Evolutionary conservation across 2,113 vertebrate species (phyloP).

Genomic region (Epinephelus fuscoguttatus): DNA sequence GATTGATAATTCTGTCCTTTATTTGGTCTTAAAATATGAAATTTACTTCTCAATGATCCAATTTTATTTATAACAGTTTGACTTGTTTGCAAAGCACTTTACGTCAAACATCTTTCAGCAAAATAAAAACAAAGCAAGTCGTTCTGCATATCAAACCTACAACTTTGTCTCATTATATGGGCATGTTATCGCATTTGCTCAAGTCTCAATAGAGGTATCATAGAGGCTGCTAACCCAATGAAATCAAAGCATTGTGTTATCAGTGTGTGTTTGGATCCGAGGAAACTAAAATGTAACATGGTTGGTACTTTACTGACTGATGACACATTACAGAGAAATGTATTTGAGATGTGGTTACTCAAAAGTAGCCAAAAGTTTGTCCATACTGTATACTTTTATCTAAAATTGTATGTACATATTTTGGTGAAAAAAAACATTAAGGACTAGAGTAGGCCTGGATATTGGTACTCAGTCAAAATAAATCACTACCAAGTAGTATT

Average conservation of each 20-base stretch:
- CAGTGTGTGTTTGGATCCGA: background rate
- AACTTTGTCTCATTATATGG: background rate
- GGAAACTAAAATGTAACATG: background rate
- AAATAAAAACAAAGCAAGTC: background rate
- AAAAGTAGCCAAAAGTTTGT: background rate
- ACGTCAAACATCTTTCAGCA: background rate
- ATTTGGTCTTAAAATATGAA: background rate
- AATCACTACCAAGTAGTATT: too few relatives aligned
- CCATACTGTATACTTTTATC: background rate
- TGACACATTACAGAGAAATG: background rate
- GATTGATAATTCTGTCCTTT: background rate
- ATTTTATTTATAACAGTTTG: background rate
- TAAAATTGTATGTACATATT: background rate
- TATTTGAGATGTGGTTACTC: background rate
- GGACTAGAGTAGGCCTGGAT: background rate
- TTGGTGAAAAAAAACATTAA: background rate
- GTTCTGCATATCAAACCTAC: background rate
- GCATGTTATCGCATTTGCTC: background rate
- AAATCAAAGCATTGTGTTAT: background rate
- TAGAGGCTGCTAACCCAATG: background rate
- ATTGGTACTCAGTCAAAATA: too few relatives aligned
- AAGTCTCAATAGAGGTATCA: background rate
- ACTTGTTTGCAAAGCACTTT: slow-evolving; percentile 13
- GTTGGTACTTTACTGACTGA: background rate
- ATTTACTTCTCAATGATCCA: background rate